Evolutionary conservation across 2,888 invertebrate genomes (phyloP).

Genomic region (Quadroppia sp.): DNA sequence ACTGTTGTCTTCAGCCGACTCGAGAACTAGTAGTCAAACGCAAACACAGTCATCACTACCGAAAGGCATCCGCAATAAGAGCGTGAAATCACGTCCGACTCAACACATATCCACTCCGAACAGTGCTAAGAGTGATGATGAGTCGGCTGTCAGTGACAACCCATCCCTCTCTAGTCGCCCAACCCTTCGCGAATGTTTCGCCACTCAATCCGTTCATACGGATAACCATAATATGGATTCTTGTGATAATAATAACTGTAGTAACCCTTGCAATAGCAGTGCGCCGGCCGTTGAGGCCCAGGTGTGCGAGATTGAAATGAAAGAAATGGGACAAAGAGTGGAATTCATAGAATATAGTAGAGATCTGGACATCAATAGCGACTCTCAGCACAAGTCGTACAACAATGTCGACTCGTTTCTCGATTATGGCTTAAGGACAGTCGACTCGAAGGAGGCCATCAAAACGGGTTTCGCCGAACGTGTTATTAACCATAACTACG

Average conservation of each 20-base stretch:
- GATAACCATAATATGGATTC: slow-evolving; percentile 31
- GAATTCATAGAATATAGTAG: neutral
- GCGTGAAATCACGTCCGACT: neutral
- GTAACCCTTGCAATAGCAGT: slow-evolving; percentile 6
- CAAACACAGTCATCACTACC: neutral
- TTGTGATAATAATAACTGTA: slow-evolving; percentile 34
- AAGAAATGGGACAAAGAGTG: slow-evolving; percentile 15
- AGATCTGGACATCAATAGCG: neutral
- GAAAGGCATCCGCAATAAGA: slow-evolving; percentile 17
- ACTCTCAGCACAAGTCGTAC: too few species aligned
- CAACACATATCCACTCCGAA: neutral
- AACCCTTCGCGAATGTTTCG: neutral
- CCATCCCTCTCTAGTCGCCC: slow-evolving; percentile 18
- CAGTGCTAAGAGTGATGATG: neutral
- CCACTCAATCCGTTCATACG: slow-evolving; percentile 19
- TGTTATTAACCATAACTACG: slow-evolving; percentile 10
- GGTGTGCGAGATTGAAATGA: neutral
- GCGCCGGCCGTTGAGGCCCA: neutral
- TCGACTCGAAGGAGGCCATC: neutral
- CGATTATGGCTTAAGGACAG: neutral
- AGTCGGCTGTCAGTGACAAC: neutral
- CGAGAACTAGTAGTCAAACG: slow-evolving; percentile 16
- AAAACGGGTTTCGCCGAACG: slow-evolving; percentile 19
- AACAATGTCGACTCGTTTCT: slow-evolving; percentile 14
- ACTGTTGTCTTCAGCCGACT: slow-evolving; percentile 7